Evolutionary conservation across 2,888 invertebrate species (phyloP), one percentile per base, ranked within the genome.

Genomic region (Catocala nupta): DNA sequence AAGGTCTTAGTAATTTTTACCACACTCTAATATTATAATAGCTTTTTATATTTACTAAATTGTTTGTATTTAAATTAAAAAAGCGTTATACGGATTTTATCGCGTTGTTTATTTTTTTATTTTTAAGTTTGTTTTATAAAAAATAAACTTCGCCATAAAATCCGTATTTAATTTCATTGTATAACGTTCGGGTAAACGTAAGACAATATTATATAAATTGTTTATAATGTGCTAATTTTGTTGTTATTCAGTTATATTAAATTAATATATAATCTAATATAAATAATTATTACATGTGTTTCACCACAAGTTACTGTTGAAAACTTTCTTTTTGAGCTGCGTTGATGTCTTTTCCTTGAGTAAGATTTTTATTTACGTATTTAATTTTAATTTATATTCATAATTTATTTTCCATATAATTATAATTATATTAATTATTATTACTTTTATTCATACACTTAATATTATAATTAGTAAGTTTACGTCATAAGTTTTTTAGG

Each of bases 331-430:
- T 54, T 50, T 55, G 13, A 68, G 58, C 60, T 77, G 83, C 84
- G 84, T 85, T 84, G 81, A 85, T 78, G 81, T 85, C 84, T 84
- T 85, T 85, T 84, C 65, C 62, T 81, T 68, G 66, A 66, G 55
- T 53, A 59, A 33, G 8, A 45, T 34, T 68, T 71, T 65, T 64
- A 63, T 70, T 54, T 45, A 33, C 10, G 12, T 9, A 0, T 39
- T 39, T 43, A 60, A 34, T 10, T 55, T 57, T 34, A 34, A 34
- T 34, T 9, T 34, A 49, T 34, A 34, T n/a, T 34, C 43, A 13
- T 51, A 47, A 42, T 50, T 43, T 13, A 39, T 44, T 33, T 58
- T 45, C 43, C 8, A 13, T 55, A 16, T 10, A 7, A 43, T 25
- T 16, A 53, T 39, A 39, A 39, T 39, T 1, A 9, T 5, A 39